Evolutionary conservation across 35 echinoderm and acorn worm genomes (phyloP).

Genomic region (Stichopus chloronotus): DNA sequence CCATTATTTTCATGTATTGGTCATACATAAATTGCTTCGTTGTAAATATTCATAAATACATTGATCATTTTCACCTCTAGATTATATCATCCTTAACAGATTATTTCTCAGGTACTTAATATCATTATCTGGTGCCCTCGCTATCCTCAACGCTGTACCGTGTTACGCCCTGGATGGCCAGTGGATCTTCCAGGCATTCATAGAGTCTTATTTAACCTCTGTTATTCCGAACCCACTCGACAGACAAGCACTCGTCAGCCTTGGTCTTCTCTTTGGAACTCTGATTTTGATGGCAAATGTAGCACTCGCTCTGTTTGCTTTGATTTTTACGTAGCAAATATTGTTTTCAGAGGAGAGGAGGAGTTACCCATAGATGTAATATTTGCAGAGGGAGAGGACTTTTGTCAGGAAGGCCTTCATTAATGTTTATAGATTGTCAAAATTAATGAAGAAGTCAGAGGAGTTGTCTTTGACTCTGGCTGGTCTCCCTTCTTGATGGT

Average conservation of each 20-base stretch:
- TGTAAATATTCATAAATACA: no score
- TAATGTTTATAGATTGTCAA: no score
- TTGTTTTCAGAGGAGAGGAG: not conserved
- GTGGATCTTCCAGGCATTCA: slow-evolving; percentile 83
- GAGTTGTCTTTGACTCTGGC: no score
- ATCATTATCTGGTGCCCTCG: slow-evolving; percentile 92
- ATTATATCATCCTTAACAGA: no score
- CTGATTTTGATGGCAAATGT: slow-evolving; percentile 85
- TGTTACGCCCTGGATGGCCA: slow-evolving; percentile 97
- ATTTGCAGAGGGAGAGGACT: not conserved
- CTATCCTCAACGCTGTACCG: slow-evolving; percentile 91
- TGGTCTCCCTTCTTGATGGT: no score
- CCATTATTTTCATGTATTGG: no score
- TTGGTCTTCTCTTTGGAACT: slow-evolving; percentile 85
- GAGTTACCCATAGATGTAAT: not conserved
- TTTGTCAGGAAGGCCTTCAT: no score
- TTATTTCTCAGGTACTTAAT: slow-evolving; percentile 84
- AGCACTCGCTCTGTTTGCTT: slow-evolving; percentile 78
- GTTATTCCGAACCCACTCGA: slow-evolving; percentile 72
- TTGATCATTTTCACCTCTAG: no score
- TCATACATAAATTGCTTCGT: no score
- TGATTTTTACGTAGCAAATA: slow-evolving; percentile 64
- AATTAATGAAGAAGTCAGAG: no score
- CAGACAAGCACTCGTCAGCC: slow-evolving; percentile 69
- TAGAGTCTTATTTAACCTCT: slow-evolving; percentile 68